Base-by-base conservation (phyloP, 2,888 invertebrate species). In the Archips xylosteana region DNA sequence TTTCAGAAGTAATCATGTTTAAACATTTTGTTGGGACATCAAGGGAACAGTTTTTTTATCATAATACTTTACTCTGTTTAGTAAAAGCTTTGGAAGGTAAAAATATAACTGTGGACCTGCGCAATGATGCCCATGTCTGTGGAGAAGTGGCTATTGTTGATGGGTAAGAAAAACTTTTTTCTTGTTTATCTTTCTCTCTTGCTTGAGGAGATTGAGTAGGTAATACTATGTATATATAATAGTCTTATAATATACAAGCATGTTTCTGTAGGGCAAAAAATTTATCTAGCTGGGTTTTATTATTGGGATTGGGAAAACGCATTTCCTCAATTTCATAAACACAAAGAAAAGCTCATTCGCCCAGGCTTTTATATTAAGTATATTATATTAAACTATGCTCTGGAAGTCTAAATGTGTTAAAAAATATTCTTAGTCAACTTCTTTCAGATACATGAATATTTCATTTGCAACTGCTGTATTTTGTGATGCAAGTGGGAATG, bases 401-500 rank as follows among this genome's bases (percentile, higher is more conserved):
- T 6, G 4, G 4, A 39, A 39, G 5, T 39, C 6, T 5, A 5
- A 36, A 36, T 36, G 36, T 36, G 5, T 39, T 39, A 39, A 39
- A 39, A 39, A 5, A 39, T 39, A 5, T 39, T 6, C 36, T 36
- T 36, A 5, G 6, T 6, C 49, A 75, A 77, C 77, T 78, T 81
- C 66, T 91, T 91, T 66, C 89, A 96, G 96, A 72, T 96, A 82
- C 80, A 97, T 97, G 96, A 97, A 97, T 80, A 87, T 97, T 70
- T 94, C 96, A 75, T 93, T 97, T 89, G 89, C 87, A 77, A 95
- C 96, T 85, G 96, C 95, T 72, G 87, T 96, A 32, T 96, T 95
- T 83, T 95, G 95, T 81, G 96, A 96, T 87, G 91, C 95, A 2
- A 92, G 94, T 88, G 96, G 96, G 70, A 92, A 94, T 82, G 94